Conservation (phyloP, 2,888 invertebrate species). For the Parapristionchus giblindavisi region DNA sequence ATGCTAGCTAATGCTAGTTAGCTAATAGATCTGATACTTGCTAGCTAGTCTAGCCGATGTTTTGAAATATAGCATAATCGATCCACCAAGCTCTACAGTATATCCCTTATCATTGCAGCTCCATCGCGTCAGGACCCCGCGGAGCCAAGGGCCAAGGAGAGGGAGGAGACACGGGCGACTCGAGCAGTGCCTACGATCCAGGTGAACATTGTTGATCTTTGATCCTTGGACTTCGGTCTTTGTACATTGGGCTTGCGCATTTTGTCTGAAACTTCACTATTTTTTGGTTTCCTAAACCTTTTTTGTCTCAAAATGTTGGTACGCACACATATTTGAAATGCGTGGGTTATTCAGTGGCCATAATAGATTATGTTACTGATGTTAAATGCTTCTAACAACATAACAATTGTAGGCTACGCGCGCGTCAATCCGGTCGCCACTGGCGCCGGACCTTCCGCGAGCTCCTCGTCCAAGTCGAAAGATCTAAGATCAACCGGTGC, state of each 20-base stretch:
- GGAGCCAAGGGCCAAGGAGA: background rate
- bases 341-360: too few relatives aligned
- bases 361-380: too few relatives aligned
- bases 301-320: too few relatives aligned
- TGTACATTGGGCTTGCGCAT: background rate
- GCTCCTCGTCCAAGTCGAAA: too few relatives aligned
- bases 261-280: background rate
- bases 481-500: too few relatives aligned
- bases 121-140: conserved; percentile 36
- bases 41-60: too few relatives aligned
- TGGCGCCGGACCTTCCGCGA: too few relatives aligned
- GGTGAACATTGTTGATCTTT: background rate
- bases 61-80: background rate
- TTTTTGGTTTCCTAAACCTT: background rate
- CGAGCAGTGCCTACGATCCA: conserved; percentile 33
- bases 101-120: conserved; percentile 24
- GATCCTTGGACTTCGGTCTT: background rate
- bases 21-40: too few relatives aligned
- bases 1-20: too few relatives aligned
- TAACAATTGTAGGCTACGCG: conserved; percentile 11
- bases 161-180: conserved; percentile 10
- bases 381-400: background rate
- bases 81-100: background rate
- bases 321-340: too few relatives aligned
- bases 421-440: conserved; percentile 17